These are phyloP conservation scores for Coturnix japonica DNA, from an alignment of 2,113 vertebrate genomes.

Conservation along the genomic window DNA sequence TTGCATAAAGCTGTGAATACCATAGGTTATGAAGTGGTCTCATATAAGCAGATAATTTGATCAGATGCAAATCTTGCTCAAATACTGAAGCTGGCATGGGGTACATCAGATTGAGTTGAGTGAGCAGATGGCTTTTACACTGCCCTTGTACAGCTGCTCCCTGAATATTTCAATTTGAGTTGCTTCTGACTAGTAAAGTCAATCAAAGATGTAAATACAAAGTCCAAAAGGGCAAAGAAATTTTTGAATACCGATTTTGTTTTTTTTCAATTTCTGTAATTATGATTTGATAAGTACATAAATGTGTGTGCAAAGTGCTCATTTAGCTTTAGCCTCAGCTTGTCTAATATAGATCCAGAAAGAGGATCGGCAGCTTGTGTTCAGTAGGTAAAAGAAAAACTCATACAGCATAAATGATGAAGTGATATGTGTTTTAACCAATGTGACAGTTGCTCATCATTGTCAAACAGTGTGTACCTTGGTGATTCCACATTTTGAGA, in stretches of 20 bases:
- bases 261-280: neutral
- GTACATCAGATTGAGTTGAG: neutral
- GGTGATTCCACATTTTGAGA: neutral
- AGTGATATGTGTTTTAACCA: neutral
- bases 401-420: neutral
- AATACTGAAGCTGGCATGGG: rapidly evolving
- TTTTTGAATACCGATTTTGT: rapidly evolving
- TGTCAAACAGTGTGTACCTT: neutral
- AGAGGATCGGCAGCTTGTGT: neutral
- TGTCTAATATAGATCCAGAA: neutral
- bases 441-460: neutral
- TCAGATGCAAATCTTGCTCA: neutral
- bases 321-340: neutral
- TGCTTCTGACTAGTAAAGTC: neutral
- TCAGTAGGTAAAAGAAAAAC: neutral
- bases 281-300: neutral
- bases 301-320: neutral
- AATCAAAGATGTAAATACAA: neutral
- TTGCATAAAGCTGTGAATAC: neutral
- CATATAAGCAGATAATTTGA: neutral
- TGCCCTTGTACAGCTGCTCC: neutral
- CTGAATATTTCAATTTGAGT: neutral
- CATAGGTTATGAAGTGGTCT: neutral
- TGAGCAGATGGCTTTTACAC: neutral
- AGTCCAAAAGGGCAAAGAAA: neutral